Conservation (phyloP, 37 sponge, comb jelly and placozoan species). For the Tethya wilhelma region DNA sequence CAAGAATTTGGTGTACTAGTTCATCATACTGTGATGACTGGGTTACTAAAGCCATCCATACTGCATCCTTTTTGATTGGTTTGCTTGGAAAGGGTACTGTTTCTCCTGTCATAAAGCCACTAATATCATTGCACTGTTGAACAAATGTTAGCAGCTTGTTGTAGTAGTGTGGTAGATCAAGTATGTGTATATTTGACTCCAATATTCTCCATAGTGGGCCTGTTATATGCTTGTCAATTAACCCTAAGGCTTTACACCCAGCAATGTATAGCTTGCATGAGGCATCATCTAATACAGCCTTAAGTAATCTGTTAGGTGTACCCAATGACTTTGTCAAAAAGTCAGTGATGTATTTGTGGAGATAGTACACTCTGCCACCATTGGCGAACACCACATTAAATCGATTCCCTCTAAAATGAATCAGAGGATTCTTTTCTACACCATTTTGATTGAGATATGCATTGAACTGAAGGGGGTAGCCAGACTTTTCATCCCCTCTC, state of each 20-base stretch:
- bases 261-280: not conserved
- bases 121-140: not conserved
- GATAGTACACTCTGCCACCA: not conserved
- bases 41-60: not conserved
- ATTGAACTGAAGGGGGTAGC: not conserved
- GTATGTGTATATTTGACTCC: not conserved
- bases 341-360: not conserved
- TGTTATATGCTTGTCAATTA: not conserved
- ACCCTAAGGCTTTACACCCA: not conserved
- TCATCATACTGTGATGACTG: not conserved
- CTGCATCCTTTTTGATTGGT: conserved; percentile 1
- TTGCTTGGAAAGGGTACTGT: not conserved
- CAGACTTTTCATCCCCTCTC: not conserved
- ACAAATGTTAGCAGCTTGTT: not conserved
- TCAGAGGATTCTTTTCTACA: not conserved
- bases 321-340: not conserved
- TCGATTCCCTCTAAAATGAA: not conserved
- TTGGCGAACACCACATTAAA: not conserved
- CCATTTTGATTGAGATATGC: not conserved
- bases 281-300: not conserved
- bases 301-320: not conserved
- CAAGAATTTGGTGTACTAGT: not conserved
- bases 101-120: not conserved
- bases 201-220: not conserved
- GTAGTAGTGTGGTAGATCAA: not conserved